These are phyloP conservation scores for Numida meleagris DNA, from an alignment of 2,113 vertebrate species.

Conservation along the genomic window DNA sequence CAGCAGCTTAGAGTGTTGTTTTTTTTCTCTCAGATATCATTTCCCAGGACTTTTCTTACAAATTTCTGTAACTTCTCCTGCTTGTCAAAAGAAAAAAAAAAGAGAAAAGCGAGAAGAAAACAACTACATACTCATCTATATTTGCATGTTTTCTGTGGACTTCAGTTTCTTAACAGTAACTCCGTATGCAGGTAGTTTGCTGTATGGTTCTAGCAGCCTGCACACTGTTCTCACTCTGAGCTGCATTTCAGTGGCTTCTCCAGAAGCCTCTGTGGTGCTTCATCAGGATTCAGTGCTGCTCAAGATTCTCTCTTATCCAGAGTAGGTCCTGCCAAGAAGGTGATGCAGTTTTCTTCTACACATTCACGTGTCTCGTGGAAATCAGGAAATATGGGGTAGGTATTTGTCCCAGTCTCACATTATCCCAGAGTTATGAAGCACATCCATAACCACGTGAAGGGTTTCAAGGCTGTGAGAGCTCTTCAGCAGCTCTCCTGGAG, in stretches of 20 bases:
- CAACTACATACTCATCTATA: accelerated
- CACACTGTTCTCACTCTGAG: neutral
- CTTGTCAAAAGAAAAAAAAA: neutral
- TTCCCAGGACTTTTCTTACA: neutral
- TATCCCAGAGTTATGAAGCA: neutral
- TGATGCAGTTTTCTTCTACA: neutral
- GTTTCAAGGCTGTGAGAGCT: neutral
- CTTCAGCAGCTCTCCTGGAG: neutral
- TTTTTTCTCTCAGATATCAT: neutral
- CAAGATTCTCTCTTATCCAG: neutral
- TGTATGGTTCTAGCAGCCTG: neutral
- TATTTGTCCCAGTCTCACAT: neutral
- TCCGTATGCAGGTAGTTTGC: neutral
- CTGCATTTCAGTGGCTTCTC: neutral
- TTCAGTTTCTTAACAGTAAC: neutral
- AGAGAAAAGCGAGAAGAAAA: no score
- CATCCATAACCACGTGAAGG: neutral
- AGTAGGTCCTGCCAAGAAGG: neutral
- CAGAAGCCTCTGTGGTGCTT: neutral
- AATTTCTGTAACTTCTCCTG: neutral
- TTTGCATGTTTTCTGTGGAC: neutral
- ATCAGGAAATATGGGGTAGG: neutral
- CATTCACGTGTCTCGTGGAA: neutral
- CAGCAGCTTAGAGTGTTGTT: neutral
- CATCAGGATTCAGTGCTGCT: neutral